phyloP scores from a whole-genome alignment of 2,113 vertebrate genomes.

The Promerops cafer region DNA sequence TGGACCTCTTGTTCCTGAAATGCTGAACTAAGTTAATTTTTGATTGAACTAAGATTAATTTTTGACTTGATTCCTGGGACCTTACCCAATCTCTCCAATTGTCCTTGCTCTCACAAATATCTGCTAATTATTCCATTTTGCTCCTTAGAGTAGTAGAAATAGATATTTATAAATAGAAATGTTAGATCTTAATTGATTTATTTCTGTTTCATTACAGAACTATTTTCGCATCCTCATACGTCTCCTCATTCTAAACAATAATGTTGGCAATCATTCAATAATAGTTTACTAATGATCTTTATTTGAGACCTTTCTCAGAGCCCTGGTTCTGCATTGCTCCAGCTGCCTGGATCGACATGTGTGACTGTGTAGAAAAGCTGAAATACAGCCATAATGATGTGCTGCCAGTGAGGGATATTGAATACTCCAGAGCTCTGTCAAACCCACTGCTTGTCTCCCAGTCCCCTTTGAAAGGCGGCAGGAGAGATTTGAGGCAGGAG shows the following conservation, averaged over 20 bases:
- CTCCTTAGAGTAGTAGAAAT: background rate
- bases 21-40: background rate
- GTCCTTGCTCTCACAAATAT: background rate
- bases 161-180: background rate
- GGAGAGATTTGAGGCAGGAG: background rate
- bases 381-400: background rate
- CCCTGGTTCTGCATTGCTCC: background rate
- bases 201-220: background rate
- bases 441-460: background rate
- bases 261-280: background rate
- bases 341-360: background rate
- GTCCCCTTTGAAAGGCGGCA: background rate
- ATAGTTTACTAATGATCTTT: background rate
- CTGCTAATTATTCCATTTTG: background rate
- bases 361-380: background rate
- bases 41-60: background rate
- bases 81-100: background rate
- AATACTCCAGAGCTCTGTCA: background rate
- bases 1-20: background rate
- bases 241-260: background rate
- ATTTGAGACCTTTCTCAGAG: background rate
- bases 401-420: background rate
- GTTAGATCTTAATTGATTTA: background rate
- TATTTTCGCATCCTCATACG: background rate
- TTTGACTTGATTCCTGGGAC: background rate